These are phyloP conservation scores for Tiliqua scincoides DNA, from an alignment of 2,113 vertebrate genomes.

Conservation along the genomic window DNA sequence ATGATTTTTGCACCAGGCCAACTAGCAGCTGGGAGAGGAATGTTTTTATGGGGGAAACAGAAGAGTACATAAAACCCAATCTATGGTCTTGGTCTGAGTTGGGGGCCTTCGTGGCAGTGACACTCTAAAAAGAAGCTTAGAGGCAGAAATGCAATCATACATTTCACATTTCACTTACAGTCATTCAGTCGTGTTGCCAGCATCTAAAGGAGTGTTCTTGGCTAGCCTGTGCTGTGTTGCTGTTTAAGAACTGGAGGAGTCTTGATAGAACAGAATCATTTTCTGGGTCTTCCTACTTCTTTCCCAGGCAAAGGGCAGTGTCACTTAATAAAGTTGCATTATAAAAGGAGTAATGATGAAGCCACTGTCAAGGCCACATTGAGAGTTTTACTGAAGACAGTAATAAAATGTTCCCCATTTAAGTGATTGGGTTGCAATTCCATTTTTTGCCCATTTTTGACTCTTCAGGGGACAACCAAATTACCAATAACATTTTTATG, in stretches of 20 bases:
- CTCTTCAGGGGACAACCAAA: constrained; percentile 56
- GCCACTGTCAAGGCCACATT: constrained; percentile 11
- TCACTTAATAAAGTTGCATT: constrained; percentile 41
- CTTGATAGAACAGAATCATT: constrained; percentile 4
- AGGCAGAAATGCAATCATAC: too few relatives aligned
- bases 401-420: constrained; percentile 35
- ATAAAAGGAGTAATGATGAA: constrained; percentile 16
- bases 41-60: too few relatives aligned
- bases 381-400: constrained; percentile 36
- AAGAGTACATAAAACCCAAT: too few relatives aligned
- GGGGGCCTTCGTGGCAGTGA: too few relatives aligned
- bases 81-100: too few relatives aligned
- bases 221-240: neutral
- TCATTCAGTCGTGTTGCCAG: neutral
- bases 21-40: too few relatives aligned
- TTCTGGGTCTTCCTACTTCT: constrained; percentile 25
- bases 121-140: too few relatives aligned
- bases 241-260: neutral
- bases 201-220: constrained; percentile 14
- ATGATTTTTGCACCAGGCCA: too few relatives aligned
- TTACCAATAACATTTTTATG: constrained; percentile 57
- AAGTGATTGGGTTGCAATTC: constrained; percentile 47
- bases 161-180: too few relatives aligned
- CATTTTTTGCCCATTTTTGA: constrained; percentile 47
- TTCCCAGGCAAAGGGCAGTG: constrained; percentile 1